Evolutionary conservation across 1,140 invertebrate genomes (phyloP).

Genomic region (Ladona fulva): DNA sequence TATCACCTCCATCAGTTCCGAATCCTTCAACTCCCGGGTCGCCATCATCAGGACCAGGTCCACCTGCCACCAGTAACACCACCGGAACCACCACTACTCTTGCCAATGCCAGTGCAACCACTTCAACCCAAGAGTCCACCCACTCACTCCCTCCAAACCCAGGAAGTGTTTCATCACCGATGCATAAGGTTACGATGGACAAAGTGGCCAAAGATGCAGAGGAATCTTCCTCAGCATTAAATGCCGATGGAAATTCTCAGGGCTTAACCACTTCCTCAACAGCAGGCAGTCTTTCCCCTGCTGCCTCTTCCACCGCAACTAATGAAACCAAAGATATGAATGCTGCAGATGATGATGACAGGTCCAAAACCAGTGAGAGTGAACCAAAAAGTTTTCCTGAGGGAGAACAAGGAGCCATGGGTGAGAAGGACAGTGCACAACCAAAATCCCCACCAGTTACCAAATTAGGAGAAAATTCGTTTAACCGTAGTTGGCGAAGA

Average conservation of each 20-base stretch:
- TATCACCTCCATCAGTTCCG: conserved; percentile 11
- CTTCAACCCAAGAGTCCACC: neutral
- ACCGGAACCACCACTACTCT: neutral
- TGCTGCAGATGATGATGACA: neutral
- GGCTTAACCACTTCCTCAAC: neutral
- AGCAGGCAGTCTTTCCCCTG: neutral
- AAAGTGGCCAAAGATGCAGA: neutral
- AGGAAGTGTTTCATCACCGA: neutral
- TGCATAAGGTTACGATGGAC: neutral
- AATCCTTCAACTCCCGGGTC: neutral
- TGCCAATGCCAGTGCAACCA: neutral
- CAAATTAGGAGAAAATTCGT: neutral
- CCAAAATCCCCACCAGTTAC: neutral
- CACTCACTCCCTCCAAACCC: neutral
- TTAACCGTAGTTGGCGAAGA: neutral
- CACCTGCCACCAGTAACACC: neutral
- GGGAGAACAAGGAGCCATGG: neutral
- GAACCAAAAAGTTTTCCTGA: neutral
- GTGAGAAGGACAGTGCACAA: neutral
- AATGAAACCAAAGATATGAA: conserved; percentile 7
- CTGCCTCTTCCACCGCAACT: neutral
- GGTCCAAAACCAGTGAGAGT: neutral
- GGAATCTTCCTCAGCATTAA: neutral
- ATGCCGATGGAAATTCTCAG: neutral
- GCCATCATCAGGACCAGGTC: neutral